phyloP scores from a whole-genome alignment of 2,797 vertebrate species.

The Manis javanica region DNA sequence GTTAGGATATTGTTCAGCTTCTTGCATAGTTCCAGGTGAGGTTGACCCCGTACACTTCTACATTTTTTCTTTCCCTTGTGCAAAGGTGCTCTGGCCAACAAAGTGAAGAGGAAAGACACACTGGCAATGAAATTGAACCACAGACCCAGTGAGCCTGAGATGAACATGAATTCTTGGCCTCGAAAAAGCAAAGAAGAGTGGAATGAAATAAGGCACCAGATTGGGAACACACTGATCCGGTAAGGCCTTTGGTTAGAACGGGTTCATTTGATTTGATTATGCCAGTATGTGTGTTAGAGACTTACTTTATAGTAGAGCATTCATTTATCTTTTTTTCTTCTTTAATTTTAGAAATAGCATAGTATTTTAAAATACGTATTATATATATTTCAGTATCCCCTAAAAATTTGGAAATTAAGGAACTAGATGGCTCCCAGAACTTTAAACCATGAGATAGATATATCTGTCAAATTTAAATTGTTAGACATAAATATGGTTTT shows the following conservation, averaged over 20 bases:
- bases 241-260: constrained; percentile 68
- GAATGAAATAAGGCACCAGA: constrained; percentile 97
- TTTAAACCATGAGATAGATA: not conserved
- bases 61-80: not conserved
- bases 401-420: constrained; percentile 28
- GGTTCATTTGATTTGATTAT: constrained; percentile 35
- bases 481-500: not conserved
- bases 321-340: constrained; percentile 13
- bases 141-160: constrained; percentile 82
- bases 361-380: not conserved
- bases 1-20: not conserved
- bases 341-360: not conserved
- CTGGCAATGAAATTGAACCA: constrained; percentile 96
- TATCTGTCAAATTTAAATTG: not conserved
- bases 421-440: not conserved
- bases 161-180: constrained; percentile 91
- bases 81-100: constrained; percentile 94
- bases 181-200: constrained; percentile 98
- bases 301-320: not conserved
- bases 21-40: not conserved
- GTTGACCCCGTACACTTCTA: not conserved
- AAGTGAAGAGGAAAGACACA: constrained; percentile 97
- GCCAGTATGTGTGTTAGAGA: not conserved
- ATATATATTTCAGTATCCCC: not conserved
- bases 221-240: constrained; percentile 96